Percentiles rank a stretch among this genome's conserved stretches.
Conservation (phyloP, 2,113 vertebrate genomes). For the Serilophus lunatus region DNA sequence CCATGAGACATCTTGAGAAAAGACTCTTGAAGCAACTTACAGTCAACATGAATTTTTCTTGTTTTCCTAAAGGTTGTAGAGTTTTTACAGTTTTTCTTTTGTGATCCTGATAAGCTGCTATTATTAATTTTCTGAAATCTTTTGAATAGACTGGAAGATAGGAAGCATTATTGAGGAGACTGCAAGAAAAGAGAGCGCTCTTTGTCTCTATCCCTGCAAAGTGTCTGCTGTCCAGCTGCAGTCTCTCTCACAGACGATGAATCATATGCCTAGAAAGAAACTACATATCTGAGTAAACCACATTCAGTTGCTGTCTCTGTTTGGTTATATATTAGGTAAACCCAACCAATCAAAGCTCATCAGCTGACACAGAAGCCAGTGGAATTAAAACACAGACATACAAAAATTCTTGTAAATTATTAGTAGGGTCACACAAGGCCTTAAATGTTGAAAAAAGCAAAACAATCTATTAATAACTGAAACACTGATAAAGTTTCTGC, state of each 20-base stretch:
- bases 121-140: conserved; percentile 1
- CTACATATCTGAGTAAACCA: conserved; percentile 61
- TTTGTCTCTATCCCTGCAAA: not conserved
- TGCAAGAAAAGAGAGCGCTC: not conserved
- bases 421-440: conserved; percentile 48
- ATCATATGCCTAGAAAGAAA: conserved; percentile 66
- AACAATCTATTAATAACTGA: conserved; percentile 63
- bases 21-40: not conserved
- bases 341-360: conserved; percentile 53
- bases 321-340: conserved; percentile 58
- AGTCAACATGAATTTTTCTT: not conserved
- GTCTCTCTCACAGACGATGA: conserved; percentile 52
- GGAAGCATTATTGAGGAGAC: not conserved
- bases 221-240: conserved; percentile 35
- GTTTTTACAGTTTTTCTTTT: not conserved
- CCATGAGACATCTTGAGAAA: not conserved
- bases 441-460: conserved; percentile 59
- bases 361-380: conserved; percentile 57
- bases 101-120: not conserved
- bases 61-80: not conserved
- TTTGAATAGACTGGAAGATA: not conserved
- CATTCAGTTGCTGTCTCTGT: conserved; percentile 61
- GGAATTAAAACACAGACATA: conserved; percentile 67
- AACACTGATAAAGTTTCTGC: conserved; percentile 68
- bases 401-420: conserved; percentile 62